A percentile compares a stretch with the other conserved stretches of the same genome.
Conservation (phyloP, 2,888 invertebrate genomes). For the Drosophila subquinaria region DNA sequence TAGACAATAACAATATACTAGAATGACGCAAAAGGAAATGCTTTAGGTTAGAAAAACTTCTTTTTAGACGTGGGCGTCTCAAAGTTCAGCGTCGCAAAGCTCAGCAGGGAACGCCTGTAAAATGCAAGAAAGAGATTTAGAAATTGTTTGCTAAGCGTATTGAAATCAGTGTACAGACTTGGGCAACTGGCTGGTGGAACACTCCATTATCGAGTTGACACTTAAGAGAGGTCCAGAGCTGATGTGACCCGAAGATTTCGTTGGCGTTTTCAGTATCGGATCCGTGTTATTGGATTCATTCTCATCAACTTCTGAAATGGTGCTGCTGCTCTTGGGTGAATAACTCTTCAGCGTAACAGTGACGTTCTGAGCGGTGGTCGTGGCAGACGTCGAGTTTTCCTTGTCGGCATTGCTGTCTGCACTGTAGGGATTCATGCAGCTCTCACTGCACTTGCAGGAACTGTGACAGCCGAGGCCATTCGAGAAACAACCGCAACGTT, state of each 20-base stretch:
- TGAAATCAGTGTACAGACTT: conserved; percentile 11
- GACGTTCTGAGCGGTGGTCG: neutral
- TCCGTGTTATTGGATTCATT: neutral
- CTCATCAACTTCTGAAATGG: neutral
- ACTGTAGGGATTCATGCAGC: conserved; percentile 48
- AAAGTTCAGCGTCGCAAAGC: conserved; percentile 34
- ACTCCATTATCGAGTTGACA: conserved; percentile 1
- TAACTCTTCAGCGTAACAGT: neutral
- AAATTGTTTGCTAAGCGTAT: too few relatives aligned
- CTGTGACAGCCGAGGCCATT: conserved; percentile 15
- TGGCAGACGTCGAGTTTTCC: conserved; percentile 27
- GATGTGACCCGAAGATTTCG: neutral
- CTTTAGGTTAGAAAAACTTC: conserved; percentile 41
- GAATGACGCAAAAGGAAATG: neutral
- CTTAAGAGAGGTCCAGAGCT: neutral
- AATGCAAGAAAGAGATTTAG: neutral
- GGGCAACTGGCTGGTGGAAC: conserved; percentile 3
- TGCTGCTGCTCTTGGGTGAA: neutral
- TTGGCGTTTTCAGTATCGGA: neutral
- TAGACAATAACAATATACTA: conserved; percentile 6
- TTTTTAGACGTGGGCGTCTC: conserved; percentile 45
- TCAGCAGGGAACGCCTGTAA: conserved; percentile 35
- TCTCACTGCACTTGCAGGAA: conserved; percentile 39
- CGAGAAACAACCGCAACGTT: conserved; percentile 71
- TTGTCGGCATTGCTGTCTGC: conserved; percentile 20